Percentiles rank a stretch among this genome's conserved stretches.
Evolutionary conservation across 2,888 invertebrate species (phyloP).

Genomic region (Acrobasis consociella): DNA sequence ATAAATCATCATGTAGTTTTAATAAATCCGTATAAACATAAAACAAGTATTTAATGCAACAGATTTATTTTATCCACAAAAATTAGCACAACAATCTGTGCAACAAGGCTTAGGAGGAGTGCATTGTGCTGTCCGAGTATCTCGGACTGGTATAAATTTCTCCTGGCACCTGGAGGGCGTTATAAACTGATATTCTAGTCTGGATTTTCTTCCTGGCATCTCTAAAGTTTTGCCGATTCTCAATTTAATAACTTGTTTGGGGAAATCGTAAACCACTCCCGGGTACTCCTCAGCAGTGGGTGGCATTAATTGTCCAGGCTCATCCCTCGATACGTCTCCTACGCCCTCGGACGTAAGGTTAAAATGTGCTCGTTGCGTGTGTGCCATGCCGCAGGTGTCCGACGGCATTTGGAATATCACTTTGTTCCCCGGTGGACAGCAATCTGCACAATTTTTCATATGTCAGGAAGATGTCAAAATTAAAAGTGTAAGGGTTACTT

Average conservation of each 20-base stretch:
- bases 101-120: constrained; percentile 45
- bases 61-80: background rate
- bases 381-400: constrained; percentile 64
- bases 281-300: constrained; percentile 55
- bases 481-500: too few relatives aligned
- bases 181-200: constrained; percentile 72
- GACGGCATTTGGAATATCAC: constrained; percentile 73
- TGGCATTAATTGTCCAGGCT: constrained; percentile 60
- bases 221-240: constrained; percentile 67
- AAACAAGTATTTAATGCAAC: background rate
- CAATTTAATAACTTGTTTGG: constrained; percentile 68
- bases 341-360: constrained; percentile 69
- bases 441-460: constrained; percentile 66
- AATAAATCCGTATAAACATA: constrained; percentile 12
- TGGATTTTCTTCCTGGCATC: constrained; percentile 68
- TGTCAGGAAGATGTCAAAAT: too few relatives aligned
- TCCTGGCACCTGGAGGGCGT: constrained; percentile 56
- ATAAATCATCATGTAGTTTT: constrained; percentile 4
- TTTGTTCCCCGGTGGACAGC: constrained; percentile 77
- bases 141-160: constrained; percentile 56
- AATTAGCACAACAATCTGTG: constrained; percentile 45
- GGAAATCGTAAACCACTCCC: constrained; percentile 66
- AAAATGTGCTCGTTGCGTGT: constrained; percentile 72
- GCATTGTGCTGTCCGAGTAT: constrained; percentile 69
- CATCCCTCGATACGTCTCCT: constrained; percentile 68